A percentile compares a stretch with the other conserved stretches of the same genome.
Evolutionary conservation across 2,797 vertebrate species (phyloP).

Genomic region (Gorsachius magnificus): DNA sequence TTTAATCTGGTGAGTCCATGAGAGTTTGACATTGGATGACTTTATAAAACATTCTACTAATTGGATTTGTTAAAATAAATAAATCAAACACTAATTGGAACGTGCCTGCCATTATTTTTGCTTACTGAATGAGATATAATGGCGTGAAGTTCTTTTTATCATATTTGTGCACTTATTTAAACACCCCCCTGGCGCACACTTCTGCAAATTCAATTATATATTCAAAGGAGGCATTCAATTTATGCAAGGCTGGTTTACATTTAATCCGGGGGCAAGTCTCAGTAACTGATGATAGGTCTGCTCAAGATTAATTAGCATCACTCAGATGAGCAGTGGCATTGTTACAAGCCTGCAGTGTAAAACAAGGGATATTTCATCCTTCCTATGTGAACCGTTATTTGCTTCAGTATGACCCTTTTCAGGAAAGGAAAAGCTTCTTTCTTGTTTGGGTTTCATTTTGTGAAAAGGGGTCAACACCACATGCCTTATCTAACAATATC

Average conservation of each 20-base stretch:
- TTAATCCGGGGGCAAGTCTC: constrained; percentile 75
- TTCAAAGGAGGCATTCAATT: constrained; percentile 77
- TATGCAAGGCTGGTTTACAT: constrained; percentile 80
- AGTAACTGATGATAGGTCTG: constrained; percentile 67
- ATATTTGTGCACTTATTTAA: constrained; percentile 83
- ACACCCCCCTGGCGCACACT: constrained; percentile 76
- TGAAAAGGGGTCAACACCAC: background rate
- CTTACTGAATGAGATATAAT: constrained; percentile 81
- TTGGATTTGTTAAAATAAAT: constrained; percentile 84
- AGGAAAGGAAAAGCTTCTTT: background rate
- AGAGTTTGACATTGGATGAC: constrained; percentile 81
- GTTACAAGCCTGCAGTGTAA: constrained; percentile 33
- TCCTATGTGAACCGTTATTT: background rate
- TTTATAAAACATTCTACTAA: constrained; percentile 82
- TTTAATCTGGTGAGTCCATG: constrained; percentile 59
- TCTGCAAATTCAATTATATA: constrained; percentile 82
- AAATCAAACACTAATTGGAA: constrained; percentile 82
- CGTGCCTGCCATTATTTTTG: constrained; percentile 81
- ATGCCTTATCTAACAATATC: background rate
- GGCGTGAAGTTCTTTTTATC: constrained; percentile 80
- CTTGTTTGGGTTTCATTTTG: background rate
- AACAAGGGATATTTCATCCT: constrained; percentile 53
- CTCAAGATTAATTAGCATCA: constrained; percentile 75
- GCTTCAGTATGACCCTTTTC: constrained; percentile 7
- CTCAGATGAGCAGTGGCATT: constrained; percentile 66